Evolutionary conservation across 1,140 invertebrate genomes (phyloP).

Genomic region (Nymphalis io): DNA sequence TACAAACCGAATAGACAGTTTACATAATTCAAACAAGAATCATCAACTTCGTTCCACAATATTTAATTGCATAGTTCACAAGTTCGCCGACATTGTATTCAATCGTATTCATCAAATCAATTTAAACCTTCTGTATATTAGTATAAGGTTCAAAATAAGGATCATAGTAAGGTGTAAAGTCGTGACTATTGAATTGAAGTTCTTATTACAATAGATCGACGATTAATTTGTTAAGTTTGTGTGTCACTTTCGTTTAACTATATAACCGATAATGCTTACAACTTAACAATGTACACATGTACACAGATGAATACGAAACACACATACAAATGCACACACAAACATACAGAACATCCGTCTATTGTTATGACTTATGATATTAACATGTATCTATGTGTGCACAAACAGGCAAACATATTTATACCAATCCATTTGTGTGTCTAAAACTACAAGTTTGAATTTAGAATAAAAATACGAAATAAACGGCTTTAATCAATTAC

Average conservation of each 20-base stretch:
- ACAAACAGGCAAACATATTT: too few relatives aligned
- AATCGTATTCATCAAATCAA: background rate
- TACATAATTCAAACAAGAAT: slow-evolving; percentile 12
- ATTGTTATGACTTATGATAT: background rate
- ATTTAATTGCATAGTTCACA: slow-evolving; percentile 11
- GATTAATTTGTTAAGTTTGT: slow-evolving; percentile 15
- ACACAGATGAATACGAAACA: background rate
- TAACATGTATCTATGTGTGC: too few relatives aligned
- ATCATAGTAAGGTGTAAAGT: slow-evolving; percentile 1
- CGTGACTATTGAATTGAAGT: slow-evolving; percentile 16
- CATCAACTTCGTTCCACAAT: background rate
- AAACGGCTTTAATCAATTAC: too few relatives aligned
- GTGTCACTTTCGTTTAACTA: slow-evolving; percentile 23
- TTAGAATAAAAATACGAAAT: too few relatives aligned
- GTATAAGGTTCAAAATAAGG: background rate
- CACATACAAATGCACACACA: background rate
- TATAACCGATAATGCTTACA: background rate
- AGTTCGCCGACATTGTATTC: background rate
- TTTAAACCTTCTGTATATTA: too few relatives aligned
- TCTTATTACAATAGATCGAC: slow-evolving; percentile 14
- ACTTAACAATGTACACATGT: background rate
- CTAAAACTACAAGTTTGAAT: too few relatives aligned
- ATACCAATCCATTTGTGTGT: too few relatives aligned
- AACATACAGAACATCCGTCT: background rate
- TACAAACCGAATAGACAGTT: background rate